Evolutionary conservation across 2,797 vertebrate genomes (phyloP).

Genomic region (Poeciliopsis presidionis): DNA sequence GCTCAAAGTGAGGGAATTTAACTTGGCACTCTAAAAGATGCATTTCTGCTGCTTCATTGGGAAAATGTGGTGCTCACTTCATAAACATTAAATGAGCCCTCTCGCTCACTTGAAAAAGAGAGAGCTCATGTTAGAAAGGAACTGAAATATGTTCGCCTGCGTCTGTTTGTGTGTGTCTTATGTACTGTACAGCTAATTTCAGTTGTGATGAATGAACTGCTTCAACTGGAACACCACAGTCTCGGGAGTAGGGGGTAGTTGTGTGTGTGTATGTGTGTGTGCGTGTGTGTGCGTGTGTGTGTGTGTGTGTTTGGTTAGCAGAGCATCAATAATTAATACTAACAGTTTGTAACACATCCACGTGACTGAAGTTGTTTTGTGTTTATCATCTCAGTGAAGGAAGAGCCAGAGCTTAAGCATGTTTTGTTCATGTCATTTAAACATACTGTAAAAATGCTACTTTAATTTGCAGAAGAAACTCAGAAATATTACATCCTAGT

Average conservation of each 20-base stretch:
- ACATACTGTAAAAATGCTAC: not conserved
- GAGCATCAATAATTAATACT: constrained; percentile 60
- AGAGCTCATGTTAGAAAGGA: constrained; percentile 1
- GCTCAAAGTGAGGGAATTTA: constrained; percentile 21
- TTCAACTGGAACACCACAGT: constrained; percentile 45
- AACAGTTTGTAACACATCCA: constrained; percentile 45
- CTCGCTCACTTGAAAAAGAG: not conserved
- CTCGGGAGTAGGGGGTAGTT: constrained; percentile 17
- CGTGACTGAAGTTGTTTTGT: constrained; percentile 41
- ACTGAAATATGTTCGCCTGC: not conserved
- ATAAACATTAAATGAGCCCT: constrained; percentile 60
- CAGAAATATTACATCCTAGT: not conserved
- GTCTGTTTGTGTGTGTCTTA: not conserved
- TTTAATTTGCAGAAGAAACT: not conserved
- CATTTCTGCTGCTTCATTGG: constrained; percentile 36
- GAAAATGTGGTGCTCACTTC: constrained; percentile 31
- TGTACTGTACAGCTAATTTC: constrained; percentile 33
- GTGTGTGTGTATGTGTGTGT: not conserved
- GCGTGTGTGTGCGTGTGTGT: not conserved
- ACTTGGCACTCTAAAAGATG: constrained; percentile 11
- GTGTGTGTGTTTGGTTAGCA: constrained; percentile 17
- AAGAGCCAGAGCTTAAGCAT: not conserved
- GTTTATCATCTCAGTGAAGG: constrained; percentile 21
- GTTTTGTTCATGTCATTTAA: not conserved
- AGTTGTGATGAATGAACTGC: constrained; percentile 58